A percentile compares a stretch with the other conserved stretches of the same genome.
Evolutionary conservation across 2,113 vertebrate species (phyloP).

Genomic region (Psilopsiagon aymara): DNA sequence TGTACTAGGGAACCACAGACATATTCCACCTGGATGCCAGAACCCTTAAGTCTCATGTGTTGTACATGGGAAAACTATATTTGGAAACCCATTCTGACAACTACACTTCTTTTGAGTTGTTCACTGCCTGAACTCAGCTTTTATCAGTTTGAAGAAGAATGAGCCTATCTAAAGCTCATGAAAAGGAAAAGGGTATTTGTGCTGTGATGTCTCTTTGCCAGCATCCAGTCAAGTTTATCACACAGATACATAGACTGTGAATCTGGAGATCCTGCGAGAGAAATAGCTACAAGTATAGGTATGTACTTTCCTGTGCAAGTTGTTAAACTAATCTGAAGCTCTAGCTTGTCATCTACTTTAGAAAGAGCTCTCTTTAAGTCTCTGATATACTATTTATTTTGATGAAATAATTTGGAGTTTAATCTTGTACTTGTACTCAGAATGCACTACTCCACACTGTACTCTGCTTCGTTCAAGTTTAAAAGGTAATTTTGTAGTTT

Average conservation of each 20-base stretch:
- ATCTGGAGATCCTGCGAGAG: background rate
- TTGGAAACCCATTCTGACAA: background rate
- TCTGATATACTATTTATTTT: background rate
- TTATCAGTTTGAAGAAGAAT: background rate
- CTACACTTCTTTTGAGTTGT: background rate
- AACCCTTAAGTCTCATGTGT: background rate
- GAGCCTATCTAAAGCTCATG: background rate
- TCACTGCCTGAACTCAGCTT: background rate
- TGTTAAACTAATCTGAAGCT: background rate
- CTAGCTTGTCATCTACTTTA: background rate
- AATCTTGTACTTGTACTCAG: background rate
- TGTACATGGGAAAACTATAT: background rate
- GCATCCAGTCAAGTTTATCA: background rate
- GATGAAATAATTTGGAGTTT: background rate
- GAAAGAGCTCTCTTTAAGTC: background rate
- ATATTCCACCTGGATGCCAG: slow-evolving; percentile 39
- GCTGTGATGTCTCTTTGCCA: background rate
- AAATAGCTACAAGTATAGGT: background rate
- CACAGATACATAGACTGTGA: background rate
- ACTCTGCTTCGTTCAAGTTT: background rate
- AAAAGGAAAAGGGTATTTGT: background rate
- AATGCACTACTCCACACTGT: background rate
- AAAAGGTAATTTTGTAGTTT: background rate
- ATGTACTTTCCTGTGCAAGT: background rate
- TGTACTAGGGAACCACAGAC: slow-evolving; percentile 21